A percentile compares a stretch with the other conserved stretches of the same genome.
Conservation (phyloP, 2,888 invertebrate genomes). For the Stenurella melanura region DNA sequence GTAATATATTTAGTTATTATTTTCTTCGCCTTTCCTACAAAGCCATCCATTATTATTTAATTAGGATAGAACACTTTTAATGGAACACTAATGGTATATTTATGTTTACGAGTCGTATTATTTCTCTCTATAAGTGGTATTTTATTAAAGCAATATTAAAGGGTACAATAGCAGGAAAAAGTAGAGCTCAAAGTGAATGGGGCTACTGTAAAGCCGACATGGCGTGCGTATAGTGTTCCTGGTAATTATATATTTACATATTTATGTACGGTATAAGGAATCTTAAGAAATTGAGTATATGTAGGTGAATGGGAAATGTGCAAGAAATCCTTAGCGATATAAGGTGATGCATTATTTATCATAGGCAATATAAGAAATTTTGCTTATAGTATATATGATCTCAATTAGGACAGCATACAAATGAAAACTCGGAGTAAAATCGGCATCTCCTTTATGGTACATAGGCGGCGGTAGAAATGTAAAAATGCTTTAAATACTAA, state of each 20-base stretch:
- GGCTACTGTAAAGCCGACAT: not conserved
- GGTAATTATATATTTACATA: not conserved
- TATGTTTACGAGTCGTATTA: constrained; percentile 31
- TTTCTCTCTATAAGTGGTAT: constrained; percentile 30
- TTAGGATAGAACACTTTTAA: constrained; percentile 11
- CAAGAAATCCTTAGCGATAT: too few species aligned
- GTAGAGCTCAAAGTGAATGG: not conserved
- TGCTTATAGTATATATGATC: too few species aligned
- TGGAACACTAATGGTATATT: constrained; percentile 31
- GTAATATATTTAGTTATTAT: constrained; percentile 27
- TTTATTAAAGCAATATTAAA: constrained; percentile 38
- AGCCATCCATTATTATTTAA: constrained; percentile 18
- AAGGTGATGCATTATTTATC: too few species aligned
- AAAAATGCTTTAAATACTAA: too few species aligned
- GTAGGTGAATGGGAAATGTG: too few species aligned
- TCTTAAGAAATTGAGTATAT: not conserved
- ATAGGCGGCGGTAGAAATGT: too few species aligned
- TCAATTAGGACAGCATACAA: too few species aligned
- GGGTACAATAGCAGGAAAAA: not conserved
- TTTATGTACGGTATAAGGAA: not conserved
- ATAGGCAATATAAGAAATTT: too few species aligned
- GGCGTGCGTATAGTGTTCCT: not conserved
- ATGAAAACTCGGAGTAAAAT: too few species aligned
- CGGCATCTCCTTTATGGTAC: too few species aligned
- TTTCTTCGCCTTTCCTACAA: constrained; percentile 2